Conservation (phyloP, 1,140 invertebrate species). For the Cryptotermes secundus region DNA sequence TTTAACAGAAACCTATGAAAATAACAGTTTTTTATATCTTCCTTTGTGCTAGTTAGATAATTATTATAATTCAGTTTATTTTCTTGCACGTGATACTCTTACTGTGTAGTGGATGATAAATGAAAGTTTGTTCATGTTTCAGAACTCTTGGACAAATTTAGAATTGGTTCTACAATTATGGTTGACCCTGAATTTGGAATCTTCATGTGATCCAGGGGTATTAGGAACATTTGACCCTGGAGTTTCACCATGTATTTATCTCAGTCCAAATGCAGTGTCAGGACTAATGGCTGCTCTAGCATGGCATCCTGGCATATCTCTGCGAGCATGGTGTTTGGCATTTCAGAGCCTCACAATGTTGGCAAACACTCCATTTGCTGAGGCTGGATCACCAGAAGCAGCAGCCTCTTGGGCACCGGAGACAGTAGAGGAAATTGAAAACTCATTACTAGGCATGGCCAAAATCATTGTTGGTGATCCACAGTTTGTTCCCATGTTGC, state of each 20-base stretch:
- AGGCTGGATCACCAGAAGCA: constrained; percentile 39
- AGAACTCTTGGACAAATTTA: constrained; percentile 60
- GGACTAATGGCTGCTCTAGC: constrained; percentile 68
- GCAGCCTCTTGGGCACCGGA: constrained; percentile 41
- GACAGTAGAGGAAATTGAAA: constrained; percentile 32
- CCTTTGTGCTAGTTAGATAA: no score
- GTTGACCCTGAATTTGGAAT: constrained; percentile 70
- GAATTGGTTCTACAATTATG: constrained; percentile 81
- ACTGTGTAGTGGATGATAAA: no score
- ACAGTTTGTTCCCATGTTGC: constrained; percentile 70
- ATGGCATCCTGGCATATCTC: constrained; percentile 63
- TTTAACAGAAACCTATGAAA: no score
- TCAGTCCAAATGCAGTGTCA: constrained; percentile 68
- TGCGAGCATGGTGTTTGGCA: constrained; percentile 72
- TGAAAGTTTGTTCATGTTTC: background rate
- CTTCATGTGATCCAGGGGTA: constrained; percentile 46
- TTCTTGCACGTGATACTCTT: no score
- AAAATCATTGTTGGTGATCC: constrained; percentile 64
- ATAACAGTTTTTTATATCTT: no score
- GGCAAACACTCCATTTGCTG: constrained; percentile 27
- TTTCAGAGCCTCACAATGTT: constrained; percentile 51
- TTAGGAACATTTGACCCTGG: constrained; percentile 56
- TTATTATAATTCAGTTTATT: no score
- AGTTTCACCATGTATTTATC: constrained; percentile 66
- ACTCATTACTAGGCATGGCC: constrained; percentile 52